Conservation (phyloP, 2,888 invertebrate genomes). For the Bugulina stolonifera region DNA sequence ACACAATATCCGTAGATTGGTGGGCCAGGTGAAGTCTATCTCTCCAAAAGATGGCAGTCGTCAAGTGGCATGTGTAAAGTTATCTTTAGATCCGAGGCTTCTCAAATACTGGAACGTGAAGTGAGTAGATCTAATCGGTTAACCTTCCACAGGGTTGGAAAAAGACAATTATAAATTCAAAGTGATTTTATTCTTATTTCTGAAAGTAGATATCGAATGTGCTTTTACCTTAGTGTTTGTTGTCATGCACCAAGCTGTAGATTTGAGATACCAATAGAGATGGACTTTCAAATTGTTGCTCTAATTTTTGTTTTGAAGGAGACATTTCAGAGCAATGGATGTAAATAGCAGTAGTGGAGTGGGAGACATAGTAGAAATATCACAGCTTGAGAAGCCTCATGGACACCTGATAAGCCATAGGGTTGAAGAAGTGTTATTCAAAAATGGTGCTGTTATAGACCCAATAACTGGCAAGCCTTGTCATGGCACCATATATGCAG, state of each 20-base stretch:
- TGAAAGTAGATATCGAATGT: too few species aligned
- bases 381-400: not conserved
- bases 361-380: conserved; percentile 24
- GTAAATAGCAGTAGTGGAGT: not conserved
- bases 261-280: too few species aligned
- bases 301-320: conserved; percentile 3
- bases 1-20: not conserved
- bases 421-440: conserved; percentile 11
- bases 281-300: too few species aligned
- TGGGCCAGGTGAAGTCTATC: not conserved
- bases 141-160: too few species aligned
- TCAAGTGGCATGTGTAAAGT: not conserved
- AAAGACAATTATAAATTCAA: too few species aligned
- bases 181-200: too few species aligned
- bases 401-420: not conserved
- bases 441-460: conserved; percentile 12
- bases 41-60: not conserved
- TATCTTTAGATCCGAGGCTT: not conserved
- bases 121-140: too few species aligned
- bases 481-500: conserved; percentile 19
- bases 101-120: not conserved
- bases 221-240: too few species aligned
- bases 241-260: too few species aligned
- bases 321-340: not conserved
- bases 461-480: conserved; percentile 18